phyloP scores from a whole-genome alignment of 2,888 invertebrate species.

The Campoplex nolae region DNA sequence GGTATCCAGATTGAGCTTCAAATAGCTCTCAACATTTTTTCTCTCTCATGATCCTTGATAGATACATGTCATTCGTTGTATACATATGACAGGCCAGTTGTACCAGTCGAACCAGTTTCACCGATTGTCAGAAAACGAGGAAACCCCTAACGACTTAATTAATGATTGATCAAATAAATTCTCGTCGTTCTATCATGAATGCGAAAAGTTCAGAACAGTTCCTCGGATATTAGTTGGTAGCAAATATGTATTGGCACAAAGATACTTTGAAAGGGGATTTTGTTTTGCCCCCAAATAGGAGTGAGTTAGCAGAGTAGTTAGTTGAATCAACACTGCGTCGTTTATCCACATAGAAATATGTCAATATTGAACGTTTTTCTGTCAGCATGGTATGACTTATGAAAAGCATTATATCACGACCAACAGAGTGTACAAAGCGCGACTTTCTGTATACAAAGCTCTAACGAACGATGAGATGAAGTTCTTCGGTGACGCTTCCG shows the following conservation, averaged over 20 bases:
- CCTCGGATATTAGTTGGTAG: not conserved
- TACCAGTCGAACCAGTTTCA: not conserved
- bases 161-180: not conserved
- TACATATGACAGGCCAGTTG: not conserved
- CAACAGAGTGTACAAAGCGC: not conserved
- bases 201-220: not conserved
- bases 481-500: not conserved
- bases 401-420: not conserved
- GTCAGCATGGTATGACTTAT: not conserved
- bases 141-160: not conserved
- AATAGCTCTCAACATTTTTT: not conserved
- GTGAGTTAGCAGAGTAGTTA: not conserved
- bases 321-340: not conserved
- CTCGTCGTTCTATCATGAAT: not conserved
- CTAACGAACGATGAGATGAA: not conserved
- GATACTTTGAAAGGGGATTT: not conserved
- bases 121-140: not conserved
- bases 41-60: too few species aligned
- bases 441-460: not conserved
- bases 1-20: not conserved
- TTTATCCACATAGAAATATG: not conserved
- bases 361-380: conserved; percentile 10
- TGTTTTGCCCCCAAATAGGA: not conserved
- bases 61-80: not conserved
- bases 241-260: not conserved